These are phyloP conservation scores for western clawed frog (Xenopus tropicalis) DNA, from an alignment of 2,113 vertebrate genomes.

Conservation along the genomic window DNA sequence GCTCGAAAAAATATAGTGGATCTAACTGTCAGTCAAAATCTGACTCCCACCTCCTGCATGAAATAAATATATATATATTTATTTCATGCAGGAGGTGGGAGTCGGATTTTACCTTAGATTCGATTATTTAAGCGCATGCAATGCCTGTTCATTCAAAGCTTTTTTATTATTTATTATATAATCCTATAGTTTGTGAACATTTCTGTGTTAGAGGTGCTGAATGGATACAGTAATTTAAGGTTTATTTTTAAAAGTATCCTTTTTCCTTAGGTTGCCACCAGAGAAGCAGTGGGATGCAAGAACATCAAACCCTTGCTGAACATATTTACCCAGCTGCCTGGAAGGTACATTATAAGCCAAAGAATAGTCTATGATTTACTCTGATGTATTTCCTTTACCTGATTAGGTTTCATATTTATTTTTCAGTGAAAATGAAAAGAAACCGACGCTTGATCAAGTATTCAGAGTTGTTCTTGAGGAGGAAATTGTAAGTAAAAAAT, in stretches of 20 bases:
- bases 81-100: too few relatives aligned
- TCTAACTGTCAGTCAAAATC: too few relatives aligned
- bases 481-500: constrained; percentile 81
- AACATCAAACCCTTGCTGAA: constrained; percentile 76
- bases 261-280: constrained; percentile 73
- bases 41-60: too few relatives aligned
- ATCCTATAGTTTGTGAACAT: too few relatives aligned
- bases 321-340: constrained; percentile 81
- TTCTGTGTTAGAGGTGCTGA: too few relatives aligned
- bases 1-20: too few relatives aligned
- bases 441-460: constrained; percentile 90
- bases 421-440: constrained; percentile 93
- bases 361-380: not conserved
- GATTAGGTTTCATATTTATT: constrained; percentile 35
- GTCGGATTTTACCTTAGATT: too few relatives aligned
- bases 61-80: too few relatives aligned
- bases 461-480: constrained; percentile 88
- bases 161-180: too few relatives aligned
- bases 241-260: not conserved
- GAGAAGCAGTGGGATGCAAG: constrained; percentile 72
- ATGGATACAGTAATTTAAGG: too few relatives aligned
- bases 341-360: constrained; percentile 77
- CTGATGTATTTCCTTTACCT: not conserved
- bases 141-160: too few relatives aligned
- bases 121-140: too few relatives aligned